Evolutionary conservation across 2,113 vertebrate genomes (phyloP), one percentile per base, ranked within the genome.

Genomic region (Eidolon helvum): DNA sequence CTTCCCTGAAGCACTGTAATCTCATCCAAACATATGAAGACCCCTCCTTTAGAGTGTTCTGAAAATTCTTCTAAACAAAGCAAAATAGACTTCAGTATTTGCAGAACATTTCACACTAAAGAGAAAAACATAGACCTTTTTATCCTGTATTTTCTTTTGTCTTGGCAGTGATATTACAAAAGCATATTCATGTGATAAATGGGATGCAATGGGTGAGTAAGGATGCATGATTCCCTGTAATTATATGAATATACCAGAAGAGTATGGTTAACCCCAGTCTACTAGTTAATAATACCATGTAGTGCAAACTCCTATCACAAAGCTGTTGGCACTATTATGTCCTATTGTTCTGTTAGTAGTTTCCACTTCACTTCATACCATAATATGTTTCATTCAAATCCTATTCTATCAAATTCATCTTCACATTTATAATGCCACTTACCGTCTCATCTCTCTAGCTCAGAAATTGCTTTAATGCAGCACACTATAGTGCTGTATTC

Each of bases 351-450:
- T 79, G 59, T 75, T 87, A 92, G 59, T 94, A 80, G 38, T 55
- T 95, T 97, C 80, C 38, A 85, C 80, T 87, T 95, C 71, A 75
- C 16, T 95, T 97, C 35, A 75, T 87, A 38, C 12, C 38, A 69
- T 90, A 96, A 84, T 95, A 94, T 38, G 21, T 45, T 94, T 82
- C 50, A 80, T 94, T 92, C 33, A 90, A 84, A 90, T 87, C 43
- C 63, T 63, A 45, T 12, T 65, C 63, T 83, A 74, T 90, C 74
- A 94, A 94, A 94, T 71, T 26, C 43, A 96, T 83, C 33, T 69
- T 87, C 24, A 87, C 35, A 93, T 84, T 92, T 92, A 74, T 90
- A 57, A 63, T 68, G 30, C 61, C 65, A 90, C 33, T 78, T 93
- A 85, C 43, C 75, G 15, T 90, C 30, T 69, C 48, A 71, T 48